Percentiles rank a stretch among this genome's conserved stretches.
These are phyloP conservation scores for Thalassaphorura encarpata DNA, from an alignment of 1,140 invertebrate species.

Conservation along the genomic window DNA sequence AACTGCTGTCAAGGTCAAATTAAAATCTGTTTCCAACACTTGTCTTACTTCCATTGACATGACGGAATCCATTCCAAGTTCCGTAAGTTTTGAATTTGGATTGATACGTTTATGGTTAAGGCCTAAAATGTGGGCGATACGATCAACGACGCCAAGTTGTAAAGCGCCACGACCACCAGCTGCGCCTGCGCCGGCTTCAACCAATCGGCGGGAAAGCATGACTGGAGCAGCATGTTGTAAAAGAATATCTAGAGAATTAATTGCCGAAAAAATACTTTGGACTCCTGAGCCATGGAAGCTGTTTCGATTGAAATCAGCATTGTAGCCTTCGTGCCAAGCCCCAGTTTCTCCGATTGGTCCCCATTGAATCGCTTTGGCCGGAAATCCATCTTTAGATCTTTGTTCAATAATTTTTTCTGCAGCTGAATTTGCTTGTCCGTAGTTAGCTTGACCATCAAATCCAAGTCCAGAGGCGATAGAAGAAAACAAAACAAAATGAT, in stretches of 20 bases:
- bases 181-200: background rate
- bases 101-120: slow-evolving; percentile 43
- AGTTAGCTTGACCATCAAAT: slow-evolving; percentile 50
- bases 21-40: slow-evolving; percentile 55
- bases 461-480: slow-evolving; percentile 49
- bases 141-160: slow-evolving; percentile 37
- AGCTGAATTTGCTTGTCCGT: slow-evolving; percentile 49
- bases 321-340: slow-evolving; percentile 42
- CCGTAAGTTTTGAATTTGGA: slow-evolving; percentile 61
- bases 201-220: slow-evolving; percentile 38
- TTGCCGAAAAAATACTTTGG: slow-evolving; percentile 39
- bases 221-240: background rate
- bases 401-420: slow-evolving; percentile 50
- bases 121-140: slow-evolving; percentile 26
- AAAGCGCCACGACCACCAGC: background rate
- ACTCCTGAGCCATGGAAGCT: slow-evolving; percentile 42
- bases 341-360: slow-evolving; percentile 53
- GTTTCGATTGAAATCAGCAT: slow-evolving; percentile 24
- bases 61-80: slow-evolving; percentile 91
- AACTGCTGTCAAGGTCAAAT: background rate
- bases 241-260: background rate
- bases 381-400: slow-evolving; percentile 40
- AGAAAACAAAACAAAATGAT: slow-evolving; percentile 48
- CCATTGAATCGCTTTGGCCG: slow-evolving; percentile 51
- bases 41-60: slow-evolving; percentile 99